Evolutionary conservation across 2,888 invertebrate genomes (phyloP), one percentile per base, ranked within the genome.

Genomic region (Mycogona germanica): DNA sequence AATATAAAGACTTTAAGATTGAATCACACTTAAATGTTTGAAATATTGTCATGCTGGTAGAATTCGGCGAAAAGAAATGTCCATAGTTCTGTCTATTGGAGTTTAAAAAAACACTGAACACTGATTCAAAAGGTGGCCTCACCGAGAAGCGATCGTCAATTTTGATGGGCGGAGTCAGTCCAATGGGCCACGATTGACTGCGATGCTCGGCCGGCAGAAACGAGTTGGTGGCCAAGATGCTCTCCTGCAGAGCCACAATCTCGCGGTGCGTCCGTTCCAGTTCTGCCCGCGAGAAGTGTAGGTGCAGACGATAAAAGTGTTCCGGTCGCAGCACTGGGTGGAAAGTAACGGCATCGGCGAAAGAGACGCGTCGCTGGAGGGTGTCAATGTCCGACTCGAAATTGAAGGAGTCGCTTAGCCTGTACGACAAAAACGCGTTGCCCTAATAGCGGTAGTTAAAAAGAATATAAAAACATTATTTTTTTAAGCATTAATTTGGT

Each of bases 111-210:
- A n/a, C n/a, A n/a, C n/a, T n/a, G n/a, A n/a, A n/a, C n/a, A n/a
- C n/a, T n/a, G n/a, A n/a, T n/a, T n/a, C n/a, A n/a, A n/a, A n/a
- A n/a, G n/a, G n/a, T n/a, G n/a, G n/a, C n/a, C n/a, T n/a, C n/a
- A 84, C 35, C 35, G 35, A 35, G 35, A 35, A 35, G 12, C 35
- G 12, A 19, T 7, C 9, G 12, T 41, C 21, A 7, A 19, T 7
- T 7, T 7, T 41, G 17, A 19, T 17, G 7, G 41, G 41, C 19
- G 14, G 12, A 9, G 12, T 12, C 12, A 19, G 12, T 41, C 84
- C 88, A 42, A 84, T 69, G 0, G 88, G 88, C 88, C 88, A 89
- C 4, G 74, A 69, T 2, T 70, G 62, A 37, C 65, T 63, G 23
- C 63, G 64, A 21, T 60, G 58, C 12, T 70, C 71, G 7, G 68